These are phyloP conservation scores for Montipora capricornis DNA, from an alignment of 64 coral and sea anemone species.

Conservation along the genomic window DNA sequence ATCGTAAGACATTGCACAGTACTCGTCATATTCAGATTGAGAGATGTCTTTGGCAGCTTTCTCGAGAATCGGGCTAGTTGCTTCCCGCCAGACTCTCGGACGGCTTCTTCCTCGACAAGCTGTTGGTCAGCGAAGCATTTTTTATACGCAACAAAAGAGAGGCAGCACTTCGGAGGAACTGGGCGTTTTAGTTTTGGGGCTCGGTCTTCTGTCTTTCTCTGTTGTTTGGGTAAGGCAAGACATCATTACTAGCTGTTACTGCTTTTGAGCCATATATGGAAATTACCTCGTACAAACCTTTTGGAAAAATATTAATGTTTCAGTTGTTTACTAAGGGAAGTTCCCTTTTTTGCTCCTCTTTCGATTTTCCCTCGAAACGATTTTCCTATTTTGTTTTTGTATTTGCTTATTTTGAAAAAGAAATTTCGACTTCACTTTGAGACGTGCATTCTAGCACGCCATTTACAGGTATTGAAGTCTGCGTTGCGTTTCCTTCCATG, in stretches of 20 bases:
- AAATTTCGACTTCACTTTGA: background rate
- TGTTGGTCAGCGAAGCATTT: constrained; percentile 13
- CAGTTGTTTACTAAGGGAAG: too few species aligned
- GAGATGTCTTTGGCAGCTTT: constrained; percentile 31
- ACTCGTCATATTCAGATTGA: background rate
- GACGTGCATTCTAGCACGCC: background rate
- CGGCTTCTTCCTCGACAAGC: constrained; percentile 3
- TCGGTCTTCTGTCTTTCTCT: constrained; percentile 29
- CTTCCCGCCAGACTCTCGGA: constrained; percentile 24
- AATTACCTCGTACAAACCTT: background rate
- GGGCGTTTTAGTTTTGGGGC: constrained; percentile 28
- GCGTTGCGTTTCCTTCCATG: background rate
- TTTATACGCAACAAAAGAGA: constrained; percentile 44
- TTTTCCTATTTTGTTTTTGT: too few species aligned
- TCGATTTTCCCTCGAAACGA: too few species aligned
- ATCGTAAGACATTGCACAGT: background rate
- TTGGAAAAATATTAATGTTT: background rate
- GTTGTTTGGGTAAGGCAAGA: constrained; percentile 30
- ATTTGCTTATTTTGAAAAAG: background rate
- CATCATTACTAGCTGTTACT: background rate
- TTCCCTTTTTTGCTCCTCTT: too few species aligned
- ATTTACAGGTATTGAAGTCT: background rate
- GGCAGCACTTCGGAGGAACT: constrained; percentile 43
- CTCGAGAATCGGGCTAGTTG: background rate
- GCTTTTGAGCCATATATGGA: background rate